Conservation (phyloP, 1,140 invertebrate species). For the Drosophila repleta region DNA sequence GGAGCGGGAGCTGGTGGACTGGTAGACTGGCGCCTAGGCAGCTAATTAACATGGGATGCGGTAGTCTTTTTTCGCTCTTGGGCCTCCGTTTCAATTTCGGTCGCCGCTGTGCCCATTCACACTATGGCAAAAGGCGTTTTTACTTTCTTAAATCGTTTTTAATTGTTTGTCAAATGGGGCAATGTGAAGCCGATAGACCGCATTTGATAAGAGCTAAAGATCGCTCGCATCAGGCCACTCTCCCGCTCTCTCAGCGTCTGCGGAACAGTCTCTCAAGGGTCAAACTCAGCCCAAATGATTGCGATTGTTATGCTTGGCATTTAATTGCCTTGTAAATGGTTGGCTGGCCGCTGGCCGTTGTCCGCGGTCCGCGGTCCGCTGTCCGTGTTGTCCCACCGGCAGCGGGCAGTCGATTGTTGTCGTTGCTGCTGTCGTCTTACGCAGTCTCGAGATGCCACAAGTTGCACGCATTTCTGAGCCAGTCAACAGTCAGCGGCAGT, state of each 20-base stretch:
- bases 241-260: background rate
- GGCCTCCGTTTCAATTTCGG: conserved; percentile 6
- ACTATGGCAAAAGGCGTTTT: conserved; percentile 66
- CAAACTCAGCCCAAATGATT: conserved; percentile 55
- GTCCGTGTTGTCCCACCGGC: conserved; percentile 60
- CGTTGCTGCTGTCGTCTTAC: conserved; percentile 47
- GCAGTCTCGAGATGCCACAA: conserved; percentile 63
- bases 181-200: conserved; percentile 79
- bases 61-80: conserved; percentile 14
- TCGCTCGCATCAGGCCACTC: background rate
- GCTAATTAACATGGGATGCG: conserved; percentile 73
- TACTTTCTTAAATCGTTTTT: conserved; percentile 82
- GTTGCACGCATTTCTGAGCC: conserved; percentile 75
- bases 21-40: conserved; percentile 75
- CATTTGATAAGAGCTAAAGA: conserved; percentile 65
- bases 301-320: conserved; percentile 79
- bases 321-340: conserved; percentile 81
- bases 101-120: conserved; percentile 68
- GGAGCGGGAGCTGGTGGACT: conserved; percentile 18
- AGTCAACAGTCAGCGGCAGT: conserved; percentile 13
- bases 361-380: conserved; percentile 38
- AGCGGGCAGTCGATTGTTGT: conserved; percentile 70
- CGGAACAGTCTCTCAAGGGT: conserved; percentile 48
- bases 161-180: conserved; percentile 80
- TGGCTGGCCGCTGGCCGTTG: conserved; percentile 25